These are phyloP conservation scores for Bellardia bayeri DNA, from an alignment of 2,888 invertebrate species.

Conservation along the genomic window DNA sequence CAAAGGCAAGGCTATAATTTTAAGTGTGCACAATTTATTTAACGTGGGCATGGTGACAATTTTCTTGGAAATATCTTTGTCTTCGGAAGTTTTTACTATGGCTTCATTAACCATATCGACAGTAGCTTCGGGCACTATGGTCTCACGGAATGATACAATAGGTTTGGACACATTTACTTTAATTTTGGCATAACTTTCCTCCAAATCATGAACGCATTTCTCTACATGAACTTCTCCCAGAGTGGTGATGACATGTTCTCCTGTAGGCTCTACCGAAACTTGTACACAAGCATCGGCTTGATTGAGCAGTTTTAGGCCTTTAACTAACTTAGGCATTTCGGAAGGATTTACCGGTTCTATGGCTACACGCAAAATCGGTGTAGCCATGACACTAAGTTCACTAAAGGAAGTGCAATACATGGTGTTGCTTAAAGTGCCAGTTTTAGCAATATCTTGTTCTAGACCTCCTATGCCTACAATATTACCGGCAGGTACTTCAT, in stretches of 20 bases:
- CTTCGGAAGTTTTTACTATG: constrained; percentile 87
- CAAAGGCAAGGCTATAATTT: constrained; percentile 91
- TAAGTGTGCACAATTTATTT: constrained; percentile 89
- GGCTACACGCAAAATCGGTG: constrained; percentile 97
- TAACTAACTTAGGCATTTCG: constrained; percentile 90
- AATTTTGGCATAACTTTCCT: constrained; percentile 91
- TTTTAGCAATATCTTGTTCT: constrained; percentile 93
- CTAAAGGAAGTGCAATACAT: constrained; percentile 94
- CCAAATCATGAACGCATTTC: constrained; percentile 96
- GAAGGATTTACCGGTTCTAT: constrained; percentile 93
- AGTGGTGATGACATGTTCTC: constrained; percentile 97
- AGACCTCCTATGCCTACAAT: constrained; percentile 95
- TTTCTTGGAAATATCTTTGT: constrained; percentile 85
- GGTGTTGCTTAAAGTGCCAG: constrained; percentile 93
- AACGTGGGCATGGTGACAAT: constrained; percentile 87
- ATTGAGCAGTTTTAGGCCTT: constrained; percentile 93
- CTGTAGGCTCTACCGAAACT: constrained; percentile 95
- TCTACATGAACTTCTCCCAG: constrained; percentile 99
- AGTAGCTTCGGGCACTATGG: constrained; percentile 92
- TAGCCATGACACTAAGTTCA: constrained; percentile 90
- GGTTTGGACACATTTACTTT: constrained; percentile 96
- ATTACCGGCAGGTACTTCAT: constrained; percentile 94
- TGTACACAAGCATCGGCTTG: constrained; percentile 96
- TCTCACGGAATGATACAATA: constrained; percentile 98
- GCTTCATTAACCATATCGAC: constrained; percentile 94